A percentile compares a stretch with the other conserved stretches of the same genome.
These are phyloP conservation scores for Trichogramma evanescens DNA, from an alignment of 2,888 invertebrate genomes.

Conservation along the genomic window DNA sequence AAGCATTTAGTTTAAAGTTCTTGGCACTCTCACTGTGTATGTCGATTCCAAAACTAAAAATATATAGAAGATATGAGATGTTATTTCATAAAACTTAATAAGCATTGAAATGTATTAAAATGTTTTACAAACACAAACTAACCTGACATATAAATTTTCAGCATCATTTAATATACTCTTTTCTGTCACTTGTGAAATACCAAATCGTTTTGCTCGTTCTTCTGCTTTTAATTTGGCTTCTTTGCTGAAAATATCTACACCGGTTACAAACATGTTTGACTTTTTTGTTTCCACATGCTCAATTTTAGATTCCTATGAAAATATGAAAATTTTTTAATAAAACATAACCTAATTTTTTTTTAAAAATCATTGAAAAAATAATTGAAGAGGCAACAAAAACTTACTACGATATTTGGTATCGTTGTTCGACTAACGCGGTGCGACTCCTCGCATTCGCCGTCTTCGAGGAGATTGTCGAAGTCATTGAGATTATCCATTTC, in stretches of 20 bases:
- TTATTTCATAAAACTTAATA: not conserved
- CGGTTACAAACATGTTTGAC: constrained; percentile 45
- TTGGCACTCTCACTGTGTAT: constrained; percentile 52
- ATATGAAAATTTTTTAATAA: not conserved
- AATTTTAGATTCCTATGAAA: constrained; percentile 23
- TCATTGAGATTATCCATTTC: constrained; percentile 25
- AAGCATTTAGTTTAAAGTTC: constrained; percentile 63
- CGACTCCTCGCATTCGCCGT: constrained; percentile 20
- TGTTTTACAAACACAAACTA: not conserved
- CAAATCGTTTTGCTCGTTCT: constrained; percentile 56
- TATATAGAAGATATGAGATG: not conserved
- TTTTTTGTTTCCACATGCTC: not conserved
- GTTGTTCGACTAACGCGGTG: constrained; percentile 10
- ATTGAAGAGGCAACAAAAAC: not conserved
- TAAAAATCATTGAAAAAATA: not conserved
- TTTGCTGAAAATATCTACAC: constrained; percentile 50
- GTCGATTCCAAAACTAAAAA: constrained; percentile 53
- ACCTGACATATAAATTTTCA: constrained; percentile 48
- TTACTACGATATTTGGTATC: constrained; percentile 7
- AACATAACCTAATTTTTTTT: not conserved
- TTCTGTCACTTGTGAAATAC: constrained; percentile 26
- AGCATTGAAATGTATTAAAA: not conserved
- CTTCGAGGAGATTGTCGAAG: constrained; percentile 27
- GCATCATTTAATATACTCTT: constrained; percentile 35
- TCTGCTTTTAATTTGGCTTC: constrained; percentile 51